Conservation (phyloP, 2,113 vertebrate genomes). For the Anhinga anhinga region DNA sequence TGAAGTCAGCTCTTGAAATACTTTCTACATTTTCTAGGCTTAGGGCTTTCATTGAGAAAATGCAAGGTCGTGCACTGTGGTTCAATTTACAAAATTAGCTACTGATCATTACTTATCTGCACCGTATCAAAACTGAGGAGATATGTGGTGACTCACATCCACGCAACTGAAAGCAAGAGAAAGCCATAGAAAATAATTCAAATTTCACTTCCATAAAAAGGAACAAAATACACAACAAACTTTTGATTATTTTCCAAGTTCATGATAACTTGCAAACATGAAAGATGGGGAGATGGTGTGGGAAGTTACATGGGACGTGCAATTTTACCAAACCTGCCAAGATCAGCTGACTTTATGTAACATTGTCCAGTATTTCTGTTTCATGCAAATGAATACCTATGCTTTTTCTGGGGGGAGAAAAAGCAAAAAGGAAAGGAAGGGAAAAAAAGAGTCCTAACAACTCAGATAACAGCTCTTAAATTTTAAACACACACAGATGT, state of each 20-base stretch:
- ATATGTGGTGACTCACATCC: background rate
- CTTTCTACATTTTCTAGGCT: background rate
- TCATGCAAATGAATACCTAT: background rate
- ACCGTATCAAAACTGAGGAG: background rate
- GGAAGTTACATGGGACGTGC: background rate
- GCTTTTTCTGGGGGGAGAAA: background rate
- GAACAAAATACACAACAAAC: background rate
- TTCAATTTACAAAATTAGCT: constrained; percentile 5
- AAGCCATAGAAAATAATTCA: background rate
- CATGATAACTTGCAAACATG: background rate
- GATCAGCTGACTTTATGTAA: background rate
- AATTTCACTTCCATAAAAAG: background rate
- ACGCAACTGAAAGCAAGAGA: background rate
- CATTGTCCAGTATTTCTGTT: background rate
- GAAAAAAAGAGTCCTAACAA: background rate
- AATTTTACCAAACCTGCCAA: background rate
- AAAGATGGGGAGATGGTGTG: background rate
- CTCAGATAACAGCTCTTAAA: background rate
- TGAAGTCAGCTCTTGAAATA: constrained; percentile 17
- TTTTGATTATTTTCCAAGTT: background rate
- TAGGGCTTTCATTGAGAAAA: background rate
- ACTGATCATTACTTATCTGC: background rate
- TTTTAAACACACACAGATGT: background rate
- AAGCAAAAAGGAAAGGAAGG: background rate
- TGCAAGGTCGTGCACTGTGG: background rate